These are phyloP conservation scores for Pristiophorus japonicus DNA, from an alignment of 2,113 vertebrate species.

Conservation along the genomic window DNA sequence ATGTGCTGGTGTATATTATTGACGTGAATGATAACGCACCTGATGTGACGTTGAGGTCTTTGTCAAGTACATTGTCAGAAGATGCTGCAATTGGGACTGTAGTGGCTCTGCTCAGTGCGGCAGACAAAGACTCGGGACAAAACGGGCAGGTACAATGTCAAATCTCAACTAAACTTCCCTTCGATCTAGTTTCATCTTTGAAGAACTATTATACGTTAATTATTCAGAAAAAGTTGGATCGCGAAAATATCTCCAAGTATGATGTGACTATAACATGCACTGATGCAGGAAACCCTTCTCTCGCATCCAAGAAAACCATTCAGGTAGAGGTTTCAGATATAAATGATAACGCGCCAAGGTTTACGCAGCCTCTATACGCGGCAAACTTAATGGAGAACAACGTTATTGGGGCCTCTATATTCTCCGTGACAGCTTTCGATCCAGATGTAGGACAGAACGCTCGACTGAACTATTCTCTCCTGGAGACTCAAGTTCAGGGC, in stretches of 20 bases:
- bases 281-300: slow-evolving; percentile 53
- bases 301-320: slow-evolving; percentile 52
- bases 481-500: slow-evolving; percentile 48
- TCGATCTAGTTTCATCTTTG: slow-evolving; percentile 55
- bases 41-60: slow-evolving; percentile 55
- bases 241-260: slow-evolving; percentile 55
- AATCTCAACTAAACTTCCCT: slow-evolving; percentile 54
- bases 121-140: slow-evolving; percentile 60
- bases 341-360: slow-evolving; percentile 59
- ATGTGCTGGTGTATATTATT: slow-evolving; percentile 47
- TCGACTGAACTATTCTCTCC: slow-evolving; percentile 41
- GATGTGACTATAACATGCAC: slow-evolving; percentile 53
- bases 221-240: slow-evolving; percentile 53
- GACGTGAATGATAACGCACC: slow-evolving; percentile 64
- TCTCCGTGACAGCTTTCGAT: slow-evolving; percentile 49
- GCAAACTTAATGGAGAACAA: slow-evolving; percentile 55
- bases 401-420: slow-evolving; percentile 42
- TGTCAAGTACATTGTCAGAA: slow-evolving; percentile 65
- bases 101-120: slow-evolving; percentile 67
- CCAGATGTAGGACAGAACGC: slow-evolving; percentile 48
- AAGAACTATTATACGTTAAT: slow-evolving; percentile 54
- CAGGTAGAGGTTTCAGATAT: slow-evolving; percentile 57
- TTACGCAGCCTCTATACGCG: slow-evolving; percentile 54
- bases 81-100: slow-evolving; percentile 62
- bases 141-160: slow-evolving; percentile 61